Base-by-base conservation (phyloP, 1,140 invertebrate species). In the Spodoptera frugiperda region DNA sequence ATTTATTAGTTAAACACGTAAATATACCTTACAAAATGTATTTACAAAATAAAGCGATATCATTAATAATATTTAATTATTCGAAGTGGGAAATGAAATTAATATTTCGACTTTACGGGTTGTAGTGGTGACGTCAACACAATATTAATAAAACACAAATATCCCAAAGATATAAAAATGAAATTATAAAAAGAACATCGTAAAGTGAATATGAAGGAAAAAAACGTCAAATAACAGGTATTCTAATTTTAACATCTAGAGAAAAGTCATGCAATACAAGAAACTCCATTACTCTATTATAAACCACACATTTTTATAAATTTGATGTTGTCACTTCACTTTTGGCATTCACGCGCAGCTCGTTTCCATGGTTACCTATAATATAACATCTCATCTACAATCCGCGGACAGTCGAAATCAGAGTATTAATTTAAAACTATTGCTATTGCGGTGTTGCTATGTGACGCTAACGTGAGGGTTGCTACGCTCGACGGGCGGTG, bases 1-100 rank as follows among this genome's bases (percentile, higher is more conserved):
- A 92, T 90, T 72, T 88, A 91, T 91, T 89, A 90, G 84, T 92
- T 77, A 91, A 91, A 93, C 88, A 93, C 87, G 85, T 91, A 92
- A 90, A 88, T 91, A 91, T 89, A 91, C 86, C 89, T 93, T 93
- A 93, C 78, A 90, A 83, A 88, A 87, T 91, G 89, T 94, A 94
- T 94, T 91, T 94, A 94, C 90, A 94, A 90, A 91, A 91, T 90
- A 91, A 93, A 91, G 87, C 89, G 73, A 89, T 90, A 87, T 86
- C 88, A 83, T 84, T 81, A 77, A 73, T 80, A 57, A 78, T 73
- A 82, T 46, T 72, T 74, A 78, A 75, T 67, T 81, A 74, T 87
- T 78, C 81, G 4, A 81, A 88, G 84, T 86, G 85, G 85, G 80
- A 85, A 88, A 90, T 81, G 73, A 88, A 89, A 85, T 80, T 78